These are phyloP conservation scores for Ptychoptera albimana DNA, from an alignment of 2,888 invertebrate species.

Conservation along the genomic window DNA sequence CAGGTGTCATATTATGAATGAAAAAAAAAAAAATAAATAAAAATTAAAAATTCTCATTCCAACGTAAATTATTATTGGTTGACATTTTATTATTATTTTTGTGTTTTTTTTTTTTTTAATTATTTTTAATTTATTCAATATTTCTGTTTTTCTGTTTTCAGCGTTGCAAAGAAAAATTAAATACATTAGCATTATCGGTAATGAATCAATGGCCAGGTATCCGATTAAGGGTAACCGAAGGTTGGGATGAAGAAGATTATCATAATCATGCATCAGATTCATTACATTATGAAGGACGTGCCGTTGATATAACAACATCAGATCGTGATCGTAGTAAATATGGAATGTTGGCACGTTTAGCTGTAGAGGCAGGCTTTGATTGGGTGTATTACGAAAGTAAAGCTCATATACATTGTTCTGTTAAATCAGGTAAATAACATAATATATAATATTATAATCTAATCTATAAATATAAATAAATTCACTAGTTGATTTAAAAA, in stretches of 20 bases:
- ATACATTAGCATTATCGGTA: slow-evolving; percentile 86
- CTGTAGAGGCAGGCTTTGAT: slow-evolving; percentile 95
- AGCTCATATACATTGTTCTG: slow-evolving; percentile 91
- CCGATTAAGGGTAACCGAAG: slow-evolving; percentile 80
- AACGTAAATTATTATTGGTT: not conserved
- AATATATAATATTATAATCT: not conserved
- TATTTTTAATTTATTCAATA: not conserved
- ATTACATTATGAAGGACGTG: slow-evolving; percentile 91
- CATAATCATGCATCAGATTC: slow-evolving; percentile 55
- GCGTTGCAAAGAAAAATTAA: slow-evolving; percentile 91
- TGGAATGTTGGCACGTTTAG: slow-evolving; percentile 88
- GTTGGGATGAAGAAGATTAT: slow-evolving; percentile 81
- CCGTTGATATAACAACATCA: slow-evolving; percentile 89
- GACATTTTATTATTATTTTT: slow-evolving; percentile 2
- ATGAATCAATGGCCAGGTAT: slow-evolving; percentile 99
- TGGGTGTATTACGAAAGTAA: slow-evolving; percentile 96
- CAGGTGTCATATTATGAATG: too few species aligned
- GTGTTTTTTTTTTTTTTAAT: not conserved
- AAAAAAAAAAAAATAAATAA: too few species aligned
- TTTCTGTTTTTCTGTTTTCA: slow-evolving; percentile 36
- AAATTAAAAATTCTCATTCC: too few species aligned
- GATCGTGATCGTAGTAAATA: slow-evolving; percentile 87
- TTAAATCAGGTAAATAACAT: slow-evolving; percentile 90
- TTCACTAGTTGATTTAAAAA: not conserved
- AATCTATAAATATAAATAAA: not conserved